phyloP scores from a whole-genome alignment of 2,113 vertebrate genomes.

The Apodemus speciosus region DNA sequence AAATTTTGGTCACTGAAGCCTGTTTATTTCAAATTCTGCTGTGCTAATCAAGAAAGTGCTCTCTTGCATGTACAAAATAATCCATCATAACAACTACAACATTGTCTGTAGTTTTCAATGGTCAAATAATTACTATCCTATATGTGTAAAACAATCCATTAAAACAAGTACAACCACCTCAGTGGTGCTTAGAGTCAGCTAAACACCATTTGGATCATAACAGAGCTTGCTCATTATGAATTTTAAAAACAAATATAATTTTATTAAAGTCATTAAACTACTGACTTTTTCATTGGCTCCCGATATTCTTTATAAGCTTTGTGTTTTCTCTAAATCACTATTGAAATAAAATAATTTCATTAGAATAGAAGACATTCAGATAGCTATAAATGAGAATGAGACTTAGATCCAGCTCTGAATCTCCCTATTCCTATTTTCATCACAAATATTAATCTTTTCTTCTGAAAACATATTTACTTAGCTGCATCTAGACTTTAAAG shows the following conservation, averaged over 20 bases:
- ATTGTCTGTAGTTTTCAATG: no score
- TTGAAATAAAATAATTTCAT: no score
- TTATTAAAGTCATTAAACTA: background rate
- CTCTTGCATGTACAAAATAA: background rate
- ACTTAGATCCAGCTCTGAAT: background rate
- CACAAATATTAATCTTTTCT: background rate
- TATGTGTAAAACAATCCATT: background rate
- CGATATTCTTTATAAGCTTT: background rate
- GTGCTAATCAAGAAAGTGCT: background rate
- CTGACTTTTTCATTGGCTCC: background rate
- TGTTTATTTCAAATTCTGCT: background rate
- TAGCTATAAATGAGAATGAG: background rate
- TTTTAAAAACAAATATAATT: constrained; percentile 23
- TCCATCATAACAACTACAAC: background rate
- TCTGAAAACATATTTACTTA: background rate
- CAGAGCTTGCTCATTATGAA: background rate
- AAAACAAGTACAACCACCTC: background rate
- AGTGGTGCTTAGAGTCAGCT: background rate
- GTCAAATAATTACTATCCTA: background rate
- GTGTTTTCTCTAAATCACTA: background rate
- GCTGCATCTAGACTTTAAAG: background rate
- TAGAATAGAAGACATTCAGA: background rate
- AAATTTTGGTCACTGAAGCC: background rate
- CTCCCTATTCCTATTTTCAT: background rate
- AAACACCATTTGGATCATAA: background rate